A percentile compares a stretch with the other conserved stretches of the same genome.
Evolutionary conservation across 2,888 invertebrate genomes (phyloP).

Genomic region (Liopterus haemorrhoidalis): DNA sequence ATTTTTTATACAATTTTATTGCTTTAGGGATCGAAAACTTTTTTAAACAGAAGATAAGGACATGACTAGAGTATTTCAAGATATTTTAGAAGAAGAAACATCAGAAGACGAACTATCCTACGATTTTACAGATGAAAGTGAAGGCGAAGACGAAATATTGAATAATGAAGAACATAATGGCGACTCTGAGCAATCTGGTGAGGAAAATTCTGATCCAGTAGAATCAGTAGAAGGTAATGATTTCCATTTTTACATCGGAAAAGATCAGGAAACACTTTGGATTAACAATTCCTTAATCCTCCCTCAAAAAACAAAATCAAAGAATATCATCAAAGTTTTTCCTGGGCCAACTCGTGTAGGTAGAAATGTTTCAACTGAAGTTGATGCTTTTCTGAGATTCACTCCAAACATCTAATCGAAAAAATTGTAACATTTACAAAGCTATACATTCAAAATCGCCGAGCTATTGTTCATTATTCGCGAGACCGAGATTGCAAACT

Average conservation of each 20-base stretch:
- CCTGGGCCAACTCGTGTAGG: constrained; percentile 9
- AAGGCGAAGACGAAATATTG: constrained; percentile 9
- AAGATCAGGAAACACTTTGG: constrained; percentile 16
- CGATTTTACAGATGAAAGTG: neutral
- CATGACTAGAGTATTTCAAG: no score
- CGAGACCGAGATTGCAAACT: constrained; percentile 22
- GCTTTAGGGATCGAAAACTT: no score
- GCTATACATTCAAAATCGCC: constrained; percentile 25
- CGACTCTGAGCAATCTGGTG: constrained; percentile 15
- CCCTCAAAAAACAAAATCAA: constrained; percentile 13
- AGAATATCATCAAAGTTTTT: constrained; percentile 26
- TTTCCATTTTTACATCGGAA: constrained; percentile 12
- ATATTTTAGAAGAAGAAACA: no score
- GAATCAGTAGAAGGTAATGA: constrained; percentile 1
- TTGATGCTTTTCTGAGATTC: constrained; percentile 21
- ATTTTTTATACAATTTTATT: no score
- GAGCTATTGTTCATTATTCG: constrained; percentile 14
- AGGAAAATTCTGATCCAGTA: constrained; percentile 10
- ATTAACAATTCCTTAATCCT: constrained; percentile 6
- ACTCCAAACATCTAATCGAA: constrained; percentile 23
- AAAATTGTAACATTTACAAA: constrained; percentile 27
- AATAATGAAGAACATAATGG: neutral
- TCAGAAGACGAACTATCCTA: no score
- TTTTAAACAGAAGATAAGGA: no score
- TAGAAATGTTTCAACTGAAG: constrained; percentile 17